A percentile compares a stretch with the other conserved stretches of the same genome.
phyloP scores from a whole-genome alignment of 2,113 vertebrate genomes.

The Sus scrofa region T2T-Sscrofa CM000817.6:162164501-162165000 shows the following conservation, averaged over 20 bases:
- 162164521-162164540: background rate
- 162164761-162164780: accelerated
- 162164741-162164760: background rate
- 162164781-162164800: background rate
- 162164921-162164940: too few species aligned
- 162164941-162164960: too few species aligned
- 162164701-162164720: background rate
- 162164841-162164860: background rate
- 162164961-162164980: too few species aligned
- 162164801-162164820: background rate
- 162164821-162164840: background rate
- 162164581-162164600: background rate
- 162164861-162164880: background rate
- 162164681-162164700: background rate
- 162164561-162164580: background rate
- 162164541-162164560: background rate
- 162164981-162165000: too few species aligned
- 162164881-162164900: background rate
- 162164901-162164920: background rate
- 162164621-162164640: background rate
- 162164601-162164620: background rate
- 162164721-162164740: accelerated
- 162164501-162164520: background rate
- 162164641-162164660: background rate
- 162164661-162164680: background rate